These are phyloP conservation scores for Cyrtorhinus lividipennis DNA, from an alignment of 1,140 invertebrate genomes.

Conservation along the genomic window DNA sequence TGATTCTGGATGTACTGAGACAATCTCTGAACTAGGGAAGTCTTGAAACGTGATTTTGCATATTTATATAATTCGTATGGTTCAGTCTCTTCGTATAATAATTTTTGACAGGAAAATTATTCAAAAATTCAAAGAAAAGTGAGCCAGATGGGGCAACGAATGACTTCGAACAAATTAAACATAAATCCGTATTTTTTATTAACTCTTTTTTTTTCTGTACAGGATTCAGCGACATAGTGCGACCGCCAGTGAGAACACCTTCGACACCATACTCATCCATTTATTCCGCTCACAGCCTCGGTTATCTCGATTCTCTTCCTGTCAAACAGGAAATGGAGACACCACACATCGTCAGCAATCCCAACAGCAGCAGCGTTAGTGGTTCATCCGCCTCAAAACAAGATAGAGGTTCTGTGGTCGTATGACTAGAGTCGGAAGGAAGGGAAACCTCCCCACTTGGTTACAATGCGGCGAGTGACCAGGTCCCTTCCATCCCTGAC, in stretches of 20 bases:
- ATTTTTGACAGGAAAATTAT: no score
- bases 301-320: neutral
- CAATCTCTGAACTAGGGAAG: no score
- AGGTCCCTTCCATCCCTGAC: neutral
- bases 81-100: no score
- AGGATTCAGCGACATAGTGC: conserved; percentile 7
- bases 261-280: neutral
- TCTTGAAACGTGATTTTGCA: no score
- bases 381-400: conserved; percentile 16
- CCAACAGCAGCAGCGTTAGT: conserved; percentile 19
- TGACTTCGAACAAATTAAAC: no score
- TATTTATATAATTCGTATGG: no score
- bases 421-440: conserved; percentile 12
- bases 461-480: neutral
- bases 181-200: neutral
- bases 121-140: no score
- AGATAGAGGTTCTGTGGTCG: conserved; percentile 23
- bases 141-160: no score
- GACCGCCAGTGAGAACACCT: neutral
- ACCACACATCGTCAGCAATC: conserved; percentile 18
- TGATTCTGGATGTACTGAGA: no score
- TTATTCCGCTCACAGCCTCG: conserved; percentile 5
- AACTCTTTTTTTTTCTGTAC: neutral
- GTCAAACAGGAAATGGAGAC: conserved; percentile 14
- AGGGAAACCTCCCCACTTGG: neutral